Base-by-base conservation (phyloP, 2,888 invertebrate genomes). In the Sinhomidia bicolor region DNA sequence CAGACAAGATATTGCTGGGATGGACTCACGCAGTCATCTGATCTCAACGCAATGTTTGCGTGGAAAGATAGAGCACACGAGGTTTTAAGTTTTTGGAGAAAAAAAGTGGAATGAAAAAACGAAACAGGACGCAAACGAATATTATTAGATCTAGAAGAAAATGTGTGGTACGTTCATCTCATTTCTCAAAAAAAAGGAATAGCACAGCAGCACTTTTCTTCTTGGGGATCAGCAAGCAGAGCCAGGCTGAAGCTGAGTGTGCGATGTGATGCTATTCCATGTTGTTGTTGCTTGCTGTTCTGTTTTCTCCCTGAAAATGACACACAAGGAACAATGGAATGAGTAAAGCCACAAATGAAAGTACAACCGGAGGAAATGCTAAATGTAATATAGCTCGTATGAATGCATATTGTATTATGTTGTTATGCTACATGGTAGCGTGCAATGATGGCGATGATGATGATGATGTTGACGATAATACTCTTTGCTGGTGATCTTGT, bases 291-390 rank as follows among this genome's bases (percentile, higher is more conserved):
- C 76, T 44, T 7, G 20, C 10, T 74, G 20, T 65, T 65, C 68
- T 44, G 23, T 68, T 5, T 6, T 47, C 9, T 57, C 71, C 20
- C 71, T 83, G 83, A 36, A 83, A 83, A 83, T 41, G 57, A 47
- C 41, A 47, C 41, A 60, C 14, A 68, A 82, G 17, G 71, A 71
- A 83, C 71, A 83, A 83, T 65, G 81, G 26, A 36, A 36, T 82
- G 65, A 47, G 68, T 65, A 68, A 82, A 65, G 47, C 82, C 82
- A 65, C 82, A 68, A 80, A 65, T 82, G 82, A 68, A 68, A 82
- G 36, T 65, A 71, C 57, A 82, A 82, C 62, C 62, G 81, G 83
- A 83, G 71, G 47, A 83, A 83, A 23, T 68, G 54, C 54, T 83
- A 71, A 54, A 51, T 68, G 82, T 62, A 78, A 54, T 78, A 78